These are phyloP conservation scores for Calephelis virginiensis DNA, from an alignment of 1,140 invertebrate genomes.

Conservation along the genomic window DNA sequence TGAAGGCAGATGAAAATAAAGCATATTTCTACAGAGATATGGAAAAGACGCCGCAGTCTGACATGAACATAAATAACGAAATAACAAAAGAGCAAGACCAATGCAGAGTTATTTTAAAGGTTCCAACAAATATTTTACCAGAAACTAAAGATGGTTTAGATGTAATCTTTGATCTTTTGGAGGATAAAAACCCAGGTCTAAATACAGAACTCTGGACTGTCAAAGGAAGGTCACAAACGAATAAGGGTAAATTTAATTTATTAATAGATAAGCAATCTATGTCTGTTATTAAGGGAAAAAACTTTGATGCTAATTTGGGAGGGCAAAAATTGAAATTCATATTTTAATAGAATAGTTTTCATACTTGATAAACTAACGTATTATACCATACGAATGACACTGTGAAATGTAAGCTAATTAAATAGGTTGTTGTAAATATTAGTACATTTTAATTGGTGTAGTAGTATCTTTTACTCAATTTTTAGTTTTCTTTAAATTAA, in stretches of 20 bases:
- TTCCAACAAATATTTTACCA: conserved; percentile 49
- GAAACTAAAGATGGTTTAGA: conserved; percentile 54
- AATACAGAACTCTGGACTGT: conserved; percentile 62
- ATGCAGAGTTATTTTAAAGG: conserved; percentile 46
- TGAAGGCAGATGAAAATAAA: background rate
- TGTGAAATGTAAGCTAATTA: too few species aligned
- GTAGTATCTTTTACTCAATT: too few species aligned
- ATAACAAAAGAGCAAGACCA: conserved; percentile 29
- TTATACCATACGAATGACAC: too few species aligned
- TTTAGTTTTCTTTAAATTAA: too few species aligned
- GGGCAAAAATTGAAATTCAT: conserved; percentile 53
- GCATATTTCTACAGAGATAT: conserved; percentile 6
- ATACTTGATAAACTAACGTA: too few species aligned
- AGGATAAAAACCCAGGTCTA: conserved; percentile 62
- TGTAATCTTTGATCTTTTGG: conserved; percentile 54
- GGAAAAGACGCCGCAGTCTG: conserved; percentile 21
- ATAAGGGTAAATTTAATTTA: conserved; percentile 53
- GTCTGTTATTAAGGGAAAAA: conserved; percentile 41
- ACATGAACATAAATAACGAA: conserved; percentile 19
- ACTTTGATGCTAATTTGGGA: conserved; percentile 45
- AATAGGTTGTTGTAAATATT: too few species aligned
- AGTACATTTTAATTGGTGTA: too few species aligned
- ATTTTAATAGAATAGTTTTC: conserved; percentile 31
- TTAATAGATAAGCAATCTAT: conserved; percentile 52
- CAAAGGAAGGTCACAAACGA: conserved; percentile 30